Base-by-base conservation (phyloP, 2,888 invertebrate species). In the Pemphredon lugubris region DNA sequence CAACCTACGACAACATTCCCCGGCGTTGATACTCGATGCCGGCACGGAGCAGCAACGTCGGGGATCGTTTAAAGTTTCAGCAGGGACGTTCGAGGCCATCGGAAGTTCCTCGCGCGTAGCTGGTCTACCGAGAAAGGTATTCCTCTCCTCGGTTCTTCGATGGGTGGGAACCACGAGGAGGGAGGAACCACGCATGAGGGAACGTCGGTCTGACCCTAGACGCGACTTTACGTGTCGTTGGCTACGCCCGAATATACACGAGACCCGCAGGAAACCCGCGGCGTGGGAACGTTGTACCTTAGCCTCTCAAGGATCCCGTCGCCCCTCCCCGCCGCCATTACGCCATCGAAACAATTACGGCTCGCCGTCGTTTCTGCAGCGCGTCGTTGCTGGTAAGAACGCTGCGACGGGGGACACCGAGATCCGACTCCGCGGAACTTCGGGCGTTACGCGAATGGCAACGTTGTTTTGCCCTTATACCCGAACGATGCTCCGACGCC, bases 161-260 rank as follows among this genome's bases (percentile, higher is more conserved):
- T 75, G 70, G 82, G 77, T 84, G 86, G 83, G 86, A 86, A 86
- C 83, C 77, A 53, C 73, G 79, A 47, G 60, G 79, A 47, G 60
- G 64, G 37, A 84, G 87, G 87, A 87, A 84, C 68, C 76, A 83
- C 86, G 87, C 87, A 81, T 83, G 85, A 86, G 76, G 72, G 83
- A 86, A 66, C 86, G 81, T 76, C 77, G 73, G 75, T 70, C 77
- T 83, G 86, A 85, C 84, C 85, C 84, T 74, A 76, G 80, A 77
- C 73, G 65, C 79, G 77, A 73, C 83, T 84, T 78, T 75, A 79
- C 81, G 79, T 83, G 79, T 83, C 80, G 84, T 85, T 84, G 82
- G 82, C 84, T 85, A 82, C 77, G 77, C 63, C 80, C 83, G 78
- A 83, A 82, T 82, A 79, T 79, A 75, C 70, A 45, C 18, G 70